A percentile compares a stretch with the other conserved stretches of the same genome.
Evolutionary conservation across 2,888 invertebrate species (phyloP).

Genomic region (Trichogramma evanescens): DNA sequence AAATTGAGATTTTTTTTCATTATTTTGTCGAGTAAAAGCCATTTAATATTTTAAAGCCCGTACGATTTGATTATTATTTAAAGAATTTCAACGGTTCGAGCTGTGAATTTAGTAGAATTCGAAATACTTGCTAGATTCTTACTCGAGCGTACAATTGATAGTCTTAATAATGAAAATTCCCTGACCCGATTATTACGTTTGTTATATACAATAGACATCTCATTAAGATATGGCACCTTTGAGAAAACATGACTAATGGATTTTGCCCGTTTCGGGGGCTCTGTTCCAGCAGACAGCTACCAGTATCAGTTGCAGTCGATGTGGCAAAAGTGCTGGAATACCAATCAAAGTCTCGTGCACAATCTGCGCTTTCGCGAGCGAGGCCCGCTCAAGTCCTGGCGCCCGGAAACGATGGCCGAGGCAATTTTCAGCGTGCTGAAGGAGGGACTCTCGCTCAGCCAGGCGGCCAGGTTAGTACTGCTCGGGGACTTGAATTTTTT

Average conservation of each 20-base stretch:
- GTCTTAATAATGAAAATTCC: too few relatives aligned
- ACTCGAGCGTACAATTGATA: too few relatives aligned
- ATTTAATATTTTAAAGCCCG: too few relatives aligned
- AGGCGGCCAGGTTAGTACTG: constrained; percentile 60
- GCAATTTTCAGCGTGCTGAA: constrained; percentile 88
- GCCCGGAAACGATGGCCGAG: constrained; percentile 91
- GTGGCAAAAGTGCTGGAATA: constrained; percentile 96
- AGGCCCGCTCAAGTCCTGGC: constrained; percentile 87
- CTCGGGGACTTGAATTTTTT: too few relatives aligned
- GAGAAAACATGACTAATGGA: constrained; percentile 1
- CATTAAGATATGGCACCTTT: neutral
- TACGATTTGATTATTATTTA: too few relatives aligned
- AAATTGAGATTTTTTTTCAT: too few relatives aligned
- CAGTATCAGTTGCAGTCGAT: constrained; percentile 90
- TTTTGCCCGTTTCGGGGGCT: constrained; percentile 38
- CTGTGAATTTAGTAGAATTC: too few relatives aligned
- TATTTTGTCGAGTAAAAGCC: too few relatives aligned
- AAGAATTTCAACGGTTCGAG: too few relatives aligned
- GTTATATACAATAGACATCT: too few relatives aligned
- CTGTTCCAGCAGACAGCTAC: constrained; percentile 78
- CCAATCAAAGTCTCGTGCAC: constrained; percentile 84
- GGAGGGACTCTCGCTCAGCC: constrained; percentile 80
- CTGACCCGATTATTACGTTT: too few relatives aligned
- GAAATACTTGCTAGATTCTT: too few relatives aligned
- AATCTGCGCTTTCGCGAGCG: constrained; percentile 86